Evolutionary conservation across 92 coral and sea anemone species (phyloP), one percentile per base, ranked within the genome.

Genomic region (Scolanthus callimorphus): DNA sequence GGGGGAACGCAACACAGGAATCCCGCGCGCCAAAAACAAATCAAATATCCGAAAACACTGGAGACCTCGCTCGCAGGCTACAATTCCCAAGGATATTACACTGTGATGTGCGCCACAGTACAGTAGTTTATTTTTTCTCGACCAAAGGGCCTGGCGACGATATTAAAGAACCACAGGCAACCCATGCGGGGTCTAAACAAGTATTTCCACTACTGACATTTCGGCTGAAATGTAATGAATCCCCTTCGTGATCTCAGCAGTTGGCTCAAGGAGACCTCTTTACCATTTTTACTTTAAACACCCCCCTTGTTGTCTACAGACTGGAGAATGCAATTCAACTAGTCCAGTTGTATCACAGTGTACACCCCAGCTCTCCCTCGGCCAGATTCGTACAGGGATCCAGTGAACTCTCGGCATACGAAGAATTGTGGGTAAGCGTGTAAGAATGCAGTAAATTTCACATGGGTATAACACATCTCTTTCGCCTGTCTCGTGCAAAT

Each of bases 401-500:
- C 29, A 72, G 80, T 25, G 61, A 77, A 20, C 78, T 87, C 24
- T 61, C 29, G 31, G 68, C 68, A 17, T 71, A 80, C 51, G 95
- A 87, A 22, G 85, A 87, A 57, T 84, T 87, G 17, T 68, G 81
- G 95, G 95, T 87, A 63, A 51, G 52, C 17, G 52, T 21, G 11
- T 46, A 9, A 46, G 52, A 4, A 20, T 15, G 15, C 41, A 34
- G 41, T n/a, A 15, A 6, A 34, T 34, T 34, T 34, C 8, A 34
- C 6, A 15, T 34, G 41, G 6, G 15, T 34, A 34, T 34, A 34
- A 34, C 41, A n/a, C n/a, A n/a, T n/a, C n/a, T n/a, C n/a, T n/a
- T n/a, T n/a, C n/a, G n/a, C n/a, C n/a, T n/a, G n/a, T n/a, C n/a
- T n/a, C n/a, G n/a, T n/a, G n/a, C n/a, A n/a, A n/a, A n/a, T n/a